These are phyloP conservation scores for Pholis gunnellus DNA, from an alignment of 2,113 vertebrate genomes.

Conservation along the genomic window DNA sequence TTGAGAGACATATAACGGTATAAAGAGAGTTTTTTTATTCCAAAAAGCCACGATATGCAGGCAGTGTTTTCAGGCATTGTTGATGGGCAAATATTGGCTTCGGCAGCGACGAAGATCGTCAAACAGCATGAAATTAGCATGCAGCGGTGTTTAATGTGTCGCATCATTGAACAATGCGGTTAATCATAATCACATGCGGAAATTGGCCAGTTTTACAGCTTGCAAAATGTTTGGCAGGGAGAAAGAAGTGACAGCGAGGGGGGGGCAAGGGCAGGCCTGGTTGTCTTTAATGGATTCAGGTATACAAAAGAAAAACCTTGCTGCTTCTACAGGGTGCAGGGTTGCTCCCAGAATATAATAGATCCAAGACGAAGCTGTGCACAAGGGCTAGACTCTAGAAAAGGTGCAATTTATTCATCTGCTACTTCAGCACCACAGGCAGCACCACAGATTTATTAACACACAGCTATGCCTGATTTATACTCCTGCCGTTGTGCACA, in stretches of 20 bases:
- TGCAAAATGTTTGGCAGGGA: neutral
- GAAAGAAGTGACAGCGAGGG: neutral
- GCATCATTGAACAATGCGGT: slow-evolving; percentile 35
- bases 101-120: slow-evolving; percentile 3
- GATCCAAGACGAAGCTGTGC: neutral
- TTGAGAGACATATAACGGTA: slow-evolving; percentile 14
- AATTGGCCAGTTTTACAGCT: slow-evolving; percentile 19
- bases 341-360: neutral
- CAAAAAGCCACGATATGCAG: neutral
- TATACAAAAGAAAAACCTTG: neutral
- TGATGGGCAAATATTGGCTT: neutral
- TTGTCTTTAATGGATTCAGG: neutral
- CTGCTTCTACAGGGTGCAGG: neutral
- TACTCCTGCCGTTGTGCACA: neutral
- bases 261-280: neutral
- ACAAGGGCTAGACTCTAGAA: neutral
- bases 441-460: neutral
- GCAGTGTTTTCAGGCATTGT: slow-evolving; percentile 2
- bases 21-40: neutral
- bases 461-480: neutral
- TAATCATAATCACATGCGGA: slow-evolving; percentile 25
- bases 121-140: slow-evolving; percentile 45
- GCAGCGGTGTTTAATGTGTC: slow-evolving; percentile 29
- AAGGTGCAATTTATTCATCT: neutral
- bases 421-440: neutral